Conservation (phyloP, 2,888 invertebrate species). For the Patella caerulea region DNA sequence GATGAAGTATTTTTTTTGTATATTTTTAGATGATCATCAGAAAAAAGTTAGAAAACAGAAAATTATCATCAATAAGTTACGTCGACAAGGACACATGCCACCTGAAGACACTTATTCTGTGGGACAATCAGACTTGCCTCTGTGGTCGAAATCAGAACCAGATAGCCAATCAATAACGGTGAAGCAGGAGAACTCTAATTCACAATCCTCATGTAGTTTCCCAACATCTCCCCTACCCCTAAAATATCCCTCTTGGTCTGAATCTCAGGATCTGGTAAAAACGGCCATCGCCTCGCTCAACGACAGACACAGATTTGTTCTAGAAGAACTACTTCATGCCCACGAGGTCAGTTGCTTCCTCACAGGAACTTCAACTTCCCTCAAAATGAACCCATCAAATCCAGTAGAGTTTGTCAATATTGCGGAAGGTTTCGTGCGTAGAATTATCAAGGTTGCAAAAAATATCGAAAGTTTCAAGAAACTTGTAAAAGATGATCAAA, state of each 20-base stretch:
- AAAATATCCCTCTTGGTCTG: slow-evolving; percentile 41
- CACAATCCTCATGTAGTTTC: background rate
- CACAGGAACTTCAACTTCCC: slow-evolving; percentile 45
- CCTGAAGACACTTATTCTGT: slow-evolving; percentile 46
- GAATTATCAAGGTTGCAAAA: slow-evolving; percentile 82
- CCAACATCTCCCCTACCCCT: background rate
- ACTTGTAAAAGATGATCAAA: slow-evolving; percentile 94
- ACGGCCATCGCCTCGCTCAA: slow-evolving; percentile 39
- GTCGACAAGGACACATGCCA: slow-evolving; percentile 55
- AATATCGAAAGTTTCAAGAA: slow-evolving; percentile 86
- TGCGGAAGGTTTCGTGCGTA: slow-evolving; percentile 66
- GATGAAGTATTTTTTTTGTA: slow-evolving; percentile 4
- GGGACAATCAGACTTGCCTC: too few relatives aligned
- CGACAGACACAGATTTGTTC: slow-evolving; percentile 37
- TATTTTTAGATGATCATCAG: slow-evolving; percentile 62
- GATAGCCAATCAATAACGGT: slow-evolving; percentile 21
- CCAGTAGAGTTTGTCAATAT: slow-evolving; percentile 64
- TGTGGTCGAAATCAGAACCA: slow-evolving; percentile 36
- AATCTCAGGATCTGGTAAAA: slow-evolving; percentile 39
- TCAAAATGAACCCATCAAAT: slow-evolving; percentile 47
- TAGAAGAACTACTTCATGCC: slow-evolving; percentile 50
- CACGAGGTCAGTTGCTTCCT: slow-evolving; percentile 56
- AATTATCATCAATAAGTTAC: slow-evolving; percentile 63
- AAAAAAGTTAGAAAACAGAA: slow-evolving; percentile 62
- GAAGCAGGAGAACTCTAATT: slow-evolving; percentile 4